Percentiles rank a stretch among this genome's conserved stretches.
Conservation (phyloP, 2,113 vertebrate species). For the Chroicocephalus ridibundus region DNA sequence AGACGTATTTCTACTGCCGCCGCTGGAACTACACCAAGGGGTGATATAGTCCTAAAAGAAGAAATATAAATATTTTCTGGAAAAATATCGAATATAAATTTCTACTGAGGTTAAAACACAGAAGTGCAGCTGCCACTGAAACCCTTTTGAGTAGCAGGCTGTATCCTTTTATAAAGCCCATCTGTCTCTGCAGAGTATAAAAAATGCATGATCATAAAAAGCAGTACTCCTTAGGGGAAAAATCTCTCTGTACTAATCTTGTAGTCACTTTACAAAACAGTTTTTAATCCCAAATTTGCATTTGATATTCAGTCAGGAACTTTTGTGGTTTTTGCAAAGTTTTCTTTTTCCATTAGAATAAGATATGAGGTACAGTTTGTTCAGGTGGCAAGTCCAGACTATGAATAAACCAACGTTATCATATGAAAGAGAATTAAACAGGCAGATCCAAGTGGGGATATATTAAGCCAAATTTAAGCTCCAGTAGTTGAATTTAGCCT, state of each 20-base stretch:
- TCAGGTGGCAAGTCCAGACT: slow-evolving; percentile 73
- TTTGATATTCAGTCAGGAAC: slow-evolving; percentile 64
- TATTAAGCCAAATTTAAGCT: slow-evolving; percentile 91
- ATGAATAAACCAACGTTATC: slow-evolving; percentile 76
- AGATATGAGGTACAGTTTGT: slow-evolving; percentile 69
- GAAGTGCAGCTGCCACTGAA: slow-evolving; percentile 11
- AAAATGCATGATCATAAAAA: slow-evolving; percentile 36
- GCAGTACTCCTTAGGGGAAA: slow-evolving; percentile 16
- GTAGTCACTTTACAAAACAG: slow-evolving; percentile 38
- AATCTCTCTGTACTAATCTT: background rate
- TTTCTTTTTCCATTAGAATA: slow-evolving; percentile 70
- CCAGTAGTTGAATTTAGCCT: slow-evolving; percentile 87
- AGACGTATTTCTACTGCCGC: background rate
- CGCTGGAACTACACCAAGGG: background rate
- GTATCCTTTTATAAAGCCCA: slow-evolving; percentile 43
- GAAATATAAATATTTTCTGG: background rate
- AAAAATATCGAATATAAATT: background rate
- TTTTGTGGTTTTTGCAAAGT: slow-evolving; percentile 61
- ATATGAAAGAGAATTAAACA: slow-evolving; percentile 88
- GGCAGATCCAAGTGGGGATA: slow-evolving; percentile 88
- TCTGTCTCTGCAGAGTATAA: slow-evolving; percentile 46
- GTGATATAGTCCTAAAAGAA: background rate
- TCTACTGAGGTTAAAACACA: background rate
- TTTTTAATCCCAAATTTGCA: slow-evolving; percentile 48
- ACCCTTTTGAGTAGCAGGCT: background rate